Evolutionary conservation across 2,888 invertebrate genomes (phyloP).

Genomic region (Tridacna gigas): DNA sequence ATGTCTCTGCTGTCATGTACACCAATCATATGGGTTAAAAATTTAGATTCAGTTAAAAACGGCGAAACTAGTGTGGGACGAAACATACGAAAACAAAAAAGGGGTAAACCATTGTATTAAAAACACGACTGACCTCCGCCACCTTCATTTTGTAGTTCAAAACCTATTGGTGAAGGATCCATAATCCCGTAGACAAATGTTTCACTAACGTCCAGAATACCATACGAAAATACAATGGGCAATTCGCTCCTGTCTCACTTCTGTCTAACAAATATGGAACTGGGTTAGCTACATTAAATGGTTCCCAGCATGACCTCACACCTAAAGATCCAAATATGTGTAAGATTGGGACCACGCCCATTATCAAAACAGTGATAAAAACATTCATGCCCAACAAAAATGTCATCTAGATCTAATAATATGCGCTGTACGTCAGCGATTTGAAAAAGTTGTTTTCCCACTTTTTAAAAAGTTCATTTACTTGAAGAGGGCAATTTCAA

Average conservation of each 20-base stretch:
- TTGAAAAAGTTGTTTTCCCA: too few relatives aligned
- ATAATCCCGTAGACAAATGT: constrained; percentile 12
- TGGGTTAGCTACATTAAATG: not conserved
- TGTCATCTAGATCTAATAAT: too few relatives aligned
- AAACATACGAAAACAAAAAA: not conserved
- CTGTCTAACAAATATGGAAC: not conserved
- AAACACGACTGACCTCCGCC: constrained; percentile 15
- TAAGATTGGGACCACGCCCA: constrained; percentile 16
- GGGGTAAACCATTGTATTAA: not conserved
- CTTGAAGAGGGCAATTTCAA: not conserved
- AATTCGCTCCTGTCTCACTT: not conserved
- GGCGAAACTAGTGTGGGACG: constrained; percentile 9
- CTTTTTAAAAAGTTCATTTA: too few relatives aligned
- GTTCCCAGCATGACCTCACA: constrained; percentile 1
- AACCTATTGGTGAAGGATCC: constrained; percentile 61
- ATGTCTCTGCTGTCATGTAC: too few relatives aligned
- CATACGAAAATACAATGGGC: not conserved
- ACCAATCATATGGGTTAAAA: too few relatives aligned
- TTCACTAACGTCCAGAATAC: not conserved
- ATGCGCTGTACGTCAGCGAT: too few relatives aligned
- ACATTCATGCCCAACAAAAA: not conserved
- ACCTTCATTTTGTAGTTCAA: constrained; percentile 57
- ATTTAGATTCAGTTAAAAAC: not conserved
- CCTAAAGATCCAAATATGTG: constrained; percentile 16
- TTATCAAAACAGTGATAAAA: constrained; percentile 6